Evolutionary conservation across 1,140 invertebrate species (phyloP), one percentile per base, ranked within the genome.

Genomic region (Idris sp.): DNA sequence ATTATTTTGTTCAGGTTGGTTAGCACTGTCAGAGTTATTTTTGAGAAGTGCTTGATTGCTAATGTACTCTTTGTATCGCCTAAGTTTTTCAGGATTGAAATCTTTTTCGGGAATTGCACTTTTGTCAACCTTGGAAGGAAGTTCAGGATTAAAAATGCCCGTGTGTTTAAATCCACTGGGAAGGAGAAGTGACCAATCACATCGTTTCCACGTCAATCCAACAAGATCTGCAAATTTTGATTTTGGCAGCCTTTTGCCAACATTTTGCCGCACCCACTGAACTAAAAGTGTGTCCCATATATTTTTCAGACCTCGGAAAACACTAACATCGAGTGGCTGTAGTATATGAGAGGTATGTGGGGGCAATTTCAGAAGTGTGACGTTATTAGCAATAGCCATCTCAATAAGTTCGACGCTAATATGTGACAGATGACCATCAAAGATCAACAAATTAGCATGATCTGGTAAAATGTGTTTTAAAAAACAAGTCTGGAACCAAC

Each of bases 91-190:
- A 8, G 33, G 33, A 15, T 35, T 2, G 8, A 4, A 35, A 4
- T 8, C 4, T 35, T 35, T 35, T 35, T 35, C 33, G 15, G 33
- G 33, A 15, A 35, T 35, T 13, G 13, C 33, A 35, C 33, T 15
- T 14, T 13, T 35, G 33, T 35, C 15, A 2, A 35, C 33, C 15
- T 13, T 35, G 3, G 13, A 14, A 2, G 33, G 33, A 35, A 14
- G 1, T 4, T 14, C 13, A 26, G 8, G 11, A 51, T 51, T 31
- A 19, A 51, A 51, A 51, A 51, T 51, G 6, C 48, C 30, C 22
- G 48, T 51, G 13, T 16, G 14, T 36, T 51, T 51, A 9, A 36
- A 51, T 6, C 48, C 48, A 51, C 30, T 51, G 13, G 14, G n/a
- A 14, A 51, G 18, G 19, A 33, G 5, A 4, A 9, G 16, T 10